Evolutionary conservation across 37 sponge, comb jelly and placozoan species (phyloP).

Genomic region (Halisarca cf. caerulea): DNA sequence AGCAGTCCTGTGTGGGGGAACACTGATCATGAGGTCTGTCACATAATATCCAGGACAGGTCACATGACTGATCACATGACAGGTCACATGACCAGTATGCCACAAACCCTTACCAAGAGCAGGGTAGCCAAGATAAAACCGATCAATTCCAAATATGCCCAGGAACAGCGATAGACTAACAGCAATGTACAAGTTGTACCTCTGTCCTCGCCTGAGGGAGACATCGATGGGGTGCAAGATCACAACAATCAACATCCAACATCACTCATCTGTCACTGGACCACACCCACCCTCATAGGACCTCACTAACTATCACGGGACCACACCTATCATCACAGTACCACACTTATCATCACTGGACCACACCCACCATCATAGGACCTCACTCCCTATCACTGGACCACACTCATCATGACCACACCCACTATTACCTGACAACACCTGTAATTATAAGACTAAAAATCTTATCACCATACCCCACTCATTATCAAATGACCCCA

Average conservation of each 20-base stretch:
- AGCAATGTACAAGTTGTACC: conserved; percentile 82
- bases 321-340: too few relatives aligned
- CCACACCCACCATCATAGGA: too few relatives aligned
- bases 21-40: not conserved
- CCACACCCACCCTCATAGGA: too few relatives aligned
- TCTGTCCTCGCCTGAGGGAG: conserved; percentile 38
- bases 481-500: too few relatives aligned
- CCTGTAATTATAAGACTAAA: conserved; percentile 31
- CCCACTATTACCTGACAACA: conserved; percentile 25
- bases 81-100: not conserved
- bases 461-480: not conserved
- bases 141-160: conserved; percentile 94
- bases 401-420: too few relatives aligned
- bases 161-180: conserved; percentile 89
- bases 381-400: too few relatives aligned
- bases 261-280: too few relatives aligned
- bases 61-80: not conserved
- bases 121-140: conserved; percentile 97
- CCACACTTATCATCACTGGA: too few relatives aligned
- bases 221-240: too few relatives aligned
- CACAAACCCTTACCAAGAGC: conserved; percentile 79
- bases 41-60: not conserved
- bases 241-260: too few relatives aligned
- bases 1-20: conserved; percentile 64
- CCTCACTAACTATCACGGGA: too few relatives aligned